Base-by-base conservation (phyloP, 1,140 invertebrate species). In the Tetramorium parvispinum region DNA sequence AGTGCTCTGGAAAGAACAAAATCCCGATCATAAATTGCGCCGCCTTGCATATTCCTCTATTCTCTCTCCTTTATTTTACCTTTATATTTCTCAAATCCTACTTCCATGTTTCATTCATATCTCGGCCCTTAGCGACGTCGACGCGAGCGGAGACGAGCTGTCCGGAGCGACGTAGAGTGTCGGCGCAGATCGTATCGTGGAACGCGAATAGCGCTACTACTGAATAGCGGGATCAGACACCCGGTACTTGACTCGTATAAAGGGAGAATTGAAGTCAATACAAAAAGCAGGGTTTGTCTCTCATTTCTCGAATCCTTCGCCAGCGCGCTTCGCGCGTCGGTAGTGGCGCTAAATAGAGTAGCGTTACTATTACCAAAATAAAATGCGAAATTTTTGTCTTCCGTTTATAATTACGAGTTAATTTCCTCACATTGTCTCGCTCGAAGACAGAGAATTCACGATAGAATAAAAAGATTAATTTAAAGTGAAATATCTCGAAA, bases 101-200 rank as follows among this genome's bases (percentile, higher is more conserved):
- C 8, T 40, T 77, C 43, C 55, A 59, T 13, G 32, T 49, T 61
- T 85, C 27, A 53, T 77, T 76, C 49, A 65, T 68, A 76, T 46
- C 16, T 18, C 37, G 21, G 11, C 24, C 6, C 10, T 65, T 51
- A 40, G 11, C 13, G 7, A 63, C 32, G 68, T 76, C 27, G 27
- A 24, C 24, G 57, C 13, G 27, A 59, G 13, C 53, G 24, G 11
- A 51, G 63, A 21, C 49, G 63, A 76, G 37, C n/a, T 49, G 27
- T 40, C 16, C 27, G 16, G 27, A 40, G 18, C 32, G 24, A 75
- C 43, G 18, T 75, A 18, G 46, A 73, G 21, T 21, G 32, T 77
- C 43, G n/a, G 37, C 37, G 81, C 32, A 85, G 73, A 77, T 76
- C 71, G 46, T 63, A 85, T 77, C 70, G 27, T 78, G 59, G 27